Evolutionary conservation across 2,797 vertebrate genomes (phyloP), one percentile per base, ranked within the genome.

Genomic region (Pangasius larnaudii): DNA sequence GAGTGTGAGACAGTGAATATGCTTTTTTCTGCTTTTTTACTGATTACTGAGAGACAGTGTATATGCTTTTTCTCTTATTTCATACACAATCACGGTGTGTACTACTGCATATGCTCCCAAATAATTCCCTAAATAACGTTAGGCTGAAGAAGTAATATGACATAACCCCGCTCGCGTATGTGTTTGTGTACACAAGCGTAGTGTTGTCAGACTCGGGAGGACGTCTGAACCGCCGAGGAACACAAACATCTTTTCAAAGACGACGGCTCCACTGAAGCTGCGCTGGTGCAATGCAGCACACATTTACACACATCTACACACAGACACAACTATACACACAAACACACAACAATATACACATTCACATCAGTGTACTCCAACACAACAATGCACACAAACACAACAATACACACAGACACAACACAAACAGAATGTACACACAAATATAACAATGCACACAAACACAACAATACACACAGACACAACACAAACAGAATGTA

Each of bases 271-370:
- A 67, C 51, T 65, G 65, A n/a, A 79, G 74, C 53, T 51, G 9
- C 10, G 30, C 67, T 87, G 75, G 81, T 87, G 88, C 86, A 89
- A 39, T 89, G 88, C 90, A 87, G 82, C 51, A 89, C 8, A 39
- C 27, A 14, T 87, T 65, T 39, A 56, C 72, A 39, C 53, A 51
- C n/a, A 72, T n/a, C 80, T 51, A 85, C 67, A 65, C 74, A 51
- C 42, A 63, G 0, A 53, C 67, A 85, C 67, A 71, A 42, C 56
- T 0, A 59, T 27, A 59, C 33, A 81, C 56, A 65, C 16, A 24
- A 51, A 79, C 16, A 79, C 30, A 79, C 77, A 79, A 8, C 13
- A 1, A 6, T 8, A 56, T 19, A 59, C 53, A 58, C 59, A 59
- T 3, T 53, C 33, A n/a, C 80, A 46, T 33, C 39, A 13, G 24